Evolutionary conservation across 2,113 vertebrate species (phyloP), one percentile per base, ranked within the genome.

Genomic region (Solea senegalensis): DNA sequence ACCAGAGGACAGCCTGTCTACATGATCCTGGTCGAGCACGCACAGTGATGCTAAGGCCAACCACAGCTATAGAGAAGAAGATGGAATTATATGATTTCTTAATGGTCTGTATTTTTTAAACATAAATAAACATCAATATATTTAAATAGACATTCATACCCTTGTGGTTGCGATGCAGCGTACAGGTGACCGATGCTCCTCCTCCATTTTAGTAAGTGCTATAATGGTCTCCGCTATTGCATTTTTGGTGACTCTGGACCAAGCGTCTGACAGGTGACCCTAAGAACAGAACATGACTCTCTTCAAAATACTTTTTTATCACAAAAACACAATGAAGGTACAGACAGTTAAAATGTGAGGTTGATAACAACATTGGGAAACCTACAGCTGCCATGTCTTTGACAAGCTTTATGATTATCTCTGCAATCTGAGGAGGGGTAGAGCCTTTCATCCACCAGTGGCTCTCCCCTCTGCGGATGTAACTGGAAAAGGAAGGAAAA

Each of bases 391-490:
- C 98, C 98, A 99, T 99, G 86, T 99, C 98, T 92, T 99, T 99
- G 65, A 99, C 93, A 69, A 99, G 94, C 83, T 98, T 99, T 89
- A 99, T 98, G 86, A 99, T 99, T 86, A 99, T 99, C 87, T 99
- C 98, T 57, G 98, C 96, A 70, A 99, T 99, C 86, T 99, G 98
- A 1, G 97, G 95, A 66, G 97, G 98, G 41, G 97, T 99, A 65
- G 97, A 99, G 59, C 98, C 98, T 76, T 99, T 99, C 97, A 99
- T 97, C 98, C 98, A 99, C 98, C 98, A 99, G 77, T 99, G 97
- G 87, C 96, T 98, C 93, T 99, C 97, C 56, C 98, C 97, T 90
- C 97, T 93, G 34, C 97, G 94, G 81, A 98, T 96, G 55, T 98
- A 99, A 88, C 97, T 99, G 56, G 56, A 50, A 56, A 13, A 53